Evolutionary conservation across 2,888 invertebrate genomes (phyloP).

Genomic region (Cosmopolites sordidus): DNA sequence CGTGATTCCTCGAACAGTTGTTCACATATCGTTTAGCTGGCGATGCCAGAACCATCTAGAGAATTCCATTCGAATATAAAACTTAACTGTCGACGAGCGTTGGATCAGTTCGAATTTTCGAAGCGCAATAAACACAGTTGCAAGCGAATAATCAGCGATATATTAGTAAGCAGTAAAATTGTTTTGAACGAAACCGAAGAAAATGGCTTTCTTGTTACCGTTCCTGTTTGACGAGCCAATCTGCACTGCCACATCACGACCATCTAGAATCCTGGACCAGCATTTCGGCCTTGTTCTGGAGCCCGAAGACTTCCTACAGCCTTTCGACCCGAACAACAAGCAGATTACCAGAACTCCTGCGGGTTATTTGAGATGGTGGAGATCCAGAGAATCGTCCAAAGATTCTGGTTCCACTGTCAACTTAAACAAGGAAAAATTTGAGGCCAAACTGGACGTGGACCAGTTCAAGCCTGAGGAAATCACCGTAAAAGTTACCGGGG

Average conservation of each 20-base stretch:
- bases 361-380: slow-evolving; percentile 50
- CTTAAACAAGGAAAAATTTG: slow-evolving; percentile 62
- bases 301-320: slow-evolving; percentile 47
- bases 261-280: slow-evolving; percentile 45
- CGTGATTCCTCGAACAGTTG: too few relatives aligned
- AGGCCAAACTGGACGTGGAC: slow-evolving; percentile 70
- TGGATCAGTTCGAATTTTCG: too few relatives aligned
- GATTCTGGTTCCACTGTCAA: slow-evolving; percentile 45
- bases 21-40: too few relatives aligned
- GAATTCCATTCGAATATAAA: too few relatives aligned
- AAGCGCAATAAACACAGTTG: too few relatives aligned
- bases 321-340: slow-evolving; percentile 38
- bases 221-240: too few relatives aligned
- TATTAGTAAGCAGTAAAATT: too few relatives aligned
- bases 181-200: too few relatives aligned
- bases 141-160: too few relatives aligned
- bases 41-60: too few relatives aligned
- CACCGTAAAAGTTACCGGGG: slow-evolving; percentile 67
- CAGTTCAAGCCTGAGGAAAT: slow-evolving; percentile 80
- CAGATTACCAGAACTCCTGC: slow-evolving; percentile 28
- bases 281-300: slow-evolving; percentile 49
- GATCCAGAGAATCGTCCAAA: slow-evolving; percentile 55
- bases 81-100: too few relatives aligned
- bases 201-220: too few relatives aligned
- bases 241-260: slow-evolving; percentile 2